Conservation (phyloP, 1,140 invertebrate genomes). For the Danaus melanippus region DNA sequence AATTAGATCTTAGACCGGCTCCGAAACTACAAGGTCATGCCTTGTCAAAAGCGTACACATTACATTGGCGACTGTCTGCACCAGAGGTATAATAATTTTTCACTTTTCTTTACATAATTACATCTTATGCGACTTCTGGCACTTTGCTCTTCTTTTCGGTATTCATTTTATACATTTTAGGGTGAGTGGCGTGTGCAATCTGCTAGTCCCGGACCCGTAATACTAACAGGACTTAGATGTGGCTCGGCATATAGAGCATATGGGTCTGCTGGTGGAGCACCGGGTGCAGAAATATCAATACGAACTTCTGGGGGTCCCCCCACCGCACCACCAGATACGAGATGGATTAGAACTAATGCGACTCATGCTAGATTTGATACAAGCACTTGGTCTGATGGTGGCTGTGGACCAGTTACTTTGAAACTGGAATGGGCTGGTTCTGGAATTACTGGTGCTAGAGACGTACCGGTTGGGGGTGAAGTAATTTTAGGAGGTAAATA, state of each 20-base stretch:
- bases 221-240: constrained; percentile 48
- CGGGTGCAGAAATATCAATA: constrained; percentile 53
- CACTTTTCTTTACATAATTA: not conserved
- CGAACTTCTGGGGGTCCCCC: constrained; percentile 60
- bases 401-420: constrained; percentile 60
- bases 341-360: constrained; percentile 65
- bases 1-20: constrained; percentile 76
- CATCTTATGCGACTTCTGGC: not conserved
- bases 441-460: constrained; percentile 47
- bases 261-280: constrained; percentile 55
- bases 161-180: constrained; percentile 22
- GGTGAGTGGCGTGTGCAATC: constrained; percentile 60
- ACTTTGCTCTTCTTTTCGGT: not conserved
- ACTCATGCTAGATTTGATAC: constrained; percentile 60
- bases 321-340: constrained; percentile 51
- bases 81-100: constrained; percentile 40
- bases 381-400: constrained; percentile 59
- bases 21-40: constrained; percentile 55
- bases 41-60: constrained; percentile 45
- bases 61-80: constrained; percentile 59
- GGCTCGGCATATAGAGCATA: constrained; percentile 60
- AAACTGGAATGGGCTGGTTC: constrained; percentile 63
- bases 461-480: constrained; percentile 60
- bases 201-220: constrained; percentile 49
- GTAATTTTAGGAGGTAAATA: constrained; percentile 55